Evolutionary conservation across 1,140 invertebrate species (phyloP).

Genomic region (Hylyphantes graminicola): DNA sequence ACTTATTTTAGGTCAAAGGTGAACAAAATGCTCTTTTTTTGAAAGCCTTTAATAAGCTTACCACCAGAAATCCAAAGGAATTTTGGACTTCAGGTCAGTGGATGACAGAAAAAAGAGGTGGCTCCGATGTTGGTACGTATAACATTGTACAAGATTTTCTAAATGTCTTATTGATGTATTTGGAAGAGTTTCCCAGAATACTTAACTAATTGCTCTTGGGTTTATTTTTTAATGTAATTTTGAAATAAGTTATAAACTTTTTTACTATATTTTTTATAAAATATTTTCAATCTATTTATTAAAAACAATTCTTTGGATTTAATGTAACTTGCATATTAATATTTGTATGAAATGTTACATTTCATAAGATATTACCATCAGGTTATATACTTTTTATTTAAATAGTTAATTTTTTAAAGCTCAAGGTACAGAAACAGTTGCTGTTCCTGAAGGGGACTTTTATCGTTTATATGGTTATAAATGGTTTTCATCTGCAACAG

Average conservation of each 20-base stretch:
- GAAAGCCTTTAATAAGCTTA: constrained; percentile 68
- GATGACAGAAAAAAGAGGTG: constrained; percentile 75
- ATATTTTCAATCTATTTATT: background rate
- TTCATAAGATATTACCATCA: constrained; percentile 25
- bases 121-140: constrained; percentile 73
- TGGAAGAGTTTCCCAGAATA: background rate
- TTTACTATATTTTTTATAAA: background rate
- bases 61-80: constrained; percentile 68
- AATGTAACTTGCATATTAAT: background rate
- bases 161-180: background rate
- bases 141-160: background rate
- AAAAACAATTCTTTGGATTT: background rate
- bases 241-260: background rate
- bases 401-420: constrained; percentile 63
- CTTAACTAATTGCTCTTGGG: background rate
- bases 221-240: background rate
- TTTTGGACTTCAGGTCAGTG: constrained; percentile 77
- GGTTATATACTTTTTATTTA: constrained; percentile 10
- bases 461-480: constrained; percentile 73
- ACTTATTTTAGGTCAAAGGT: background rate
- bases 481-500: constrained; percentile 76
- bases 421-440: constrained; percentile 73
- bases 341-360: background rate
- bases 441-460: constrained; percentile 67
- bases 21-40: constrained; percentile 60